Evolutionary conservation across 64 coral and sea anemone species (phyloP), one percentile per base, ranked within the genome.

Genomic region (Actinia equina): DNA sequence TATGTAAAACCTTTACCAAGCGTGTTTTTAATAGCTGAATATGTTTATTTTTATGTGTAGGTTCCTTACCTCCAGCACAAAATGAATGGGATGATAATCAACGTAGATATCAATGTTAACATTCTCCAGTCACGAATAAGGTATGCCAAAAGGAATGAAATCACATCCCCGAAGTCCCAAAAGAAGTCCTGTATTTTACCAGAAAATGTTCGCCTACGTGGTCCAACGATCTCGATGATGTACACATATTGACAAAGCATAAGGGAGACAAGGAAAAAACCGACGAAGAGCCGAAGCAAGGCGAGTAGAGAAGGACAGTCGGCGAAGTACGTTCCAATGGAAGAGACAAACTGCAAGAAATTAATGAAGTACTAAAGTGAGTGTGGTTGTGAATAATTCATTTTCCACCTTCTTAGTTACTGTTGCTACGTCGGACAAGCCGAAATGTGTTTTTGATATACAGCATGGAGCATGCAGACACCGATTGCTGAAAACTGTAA

Each of bases 201-300:
- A 25, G 82, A 79, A 17, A 88, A 44, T 17, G 93, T 92, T 13
- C 93, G 82, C 22, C 86, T 67, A 3, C 45, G 23, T 3, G 93
- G 93, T 4, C 93, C 93, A 27, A 92, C 82, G 11, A 95, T 59
- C 62, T 95, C 93, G 0, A 95, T 52, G 60, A 82, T 77, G 52
- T 80, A 95, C 14, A 95, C 82, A 23, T 89, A 95, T 26, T 88
- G 83, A 1, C 80, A 41, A 8, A 95, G 22, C 80, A 95, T 86
- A 46, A 89, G 27, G 0, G 89, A 69, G 5, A 84, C 85, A 7
- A 79, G 74, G 19, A 77, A 82, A 42, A 71, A 81, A 3, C 86
- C 89, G 15, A 88, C 94, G 59, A 85, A 60, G 71, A 95, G 85
- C 59, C 94, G 89, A 15, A 95, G 87, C 1, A 86, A 64, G 52